Conservation (phyloP, 1,140 invertebrate species). For the Dysdera silvatica region DNA sequence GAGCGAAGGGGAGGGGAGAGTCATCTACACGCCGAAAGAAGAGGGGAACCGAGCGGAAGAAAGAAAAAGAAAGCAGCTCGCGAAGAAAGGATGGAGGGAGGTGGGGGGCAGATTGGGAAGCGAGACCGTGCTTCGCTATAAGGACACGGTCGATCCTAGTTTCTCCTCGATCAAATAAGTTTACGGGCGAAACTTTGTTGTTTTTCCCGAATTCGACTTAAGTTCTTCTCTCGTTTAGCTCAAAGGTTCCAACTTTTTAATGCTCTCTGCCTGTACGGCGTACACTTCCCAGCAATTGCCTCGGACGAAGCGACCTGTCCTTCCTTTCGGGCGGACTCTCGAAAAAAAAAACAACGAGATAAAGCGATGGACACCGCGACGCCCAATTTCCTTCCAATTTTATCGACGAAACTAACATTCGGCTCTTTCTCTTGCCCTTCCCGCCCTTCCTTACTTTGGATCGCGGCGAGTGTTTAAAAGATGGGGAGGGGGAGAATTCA, state of each 20-base stretch:
- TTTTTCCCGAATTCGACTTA: constrained; percentile 29
- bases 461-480: no score
- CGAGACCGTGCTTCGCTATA: constrained; percentile 27
- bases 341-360: no score
- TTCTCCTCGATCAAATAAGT: constrained; percentile 32
- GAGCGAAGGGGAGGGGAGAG: no score
- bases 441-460: no score
- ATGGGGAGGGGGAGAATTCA: no score
- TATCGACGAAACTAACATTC: no score
- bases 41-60: constrained; percentile 25
- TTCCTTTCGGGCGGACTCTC: no score
- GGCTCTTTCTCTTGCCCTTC: no score
- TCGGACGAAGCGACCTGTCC: no score
- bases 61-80: constrained; percentile 20
- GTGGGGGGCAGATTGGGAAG: not conserved
- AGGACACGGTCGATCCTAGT: constrained; percentile 30
- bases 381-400: no score
- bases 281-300: not conserved
- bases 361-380: no score
- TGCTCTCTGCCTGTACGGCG: constrained; percentile 10
- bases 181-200: constrained; percentile 31
- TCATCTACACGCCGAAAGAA: no score
- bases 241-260: constrained; percentile 28
- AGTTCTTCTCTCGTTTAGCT: constrained; percentile 25
- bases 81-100: constrained; percentile 3